Conservation (phyloP, 2,797 vertebrate species). For the Okamejei kenojei region DNA sequence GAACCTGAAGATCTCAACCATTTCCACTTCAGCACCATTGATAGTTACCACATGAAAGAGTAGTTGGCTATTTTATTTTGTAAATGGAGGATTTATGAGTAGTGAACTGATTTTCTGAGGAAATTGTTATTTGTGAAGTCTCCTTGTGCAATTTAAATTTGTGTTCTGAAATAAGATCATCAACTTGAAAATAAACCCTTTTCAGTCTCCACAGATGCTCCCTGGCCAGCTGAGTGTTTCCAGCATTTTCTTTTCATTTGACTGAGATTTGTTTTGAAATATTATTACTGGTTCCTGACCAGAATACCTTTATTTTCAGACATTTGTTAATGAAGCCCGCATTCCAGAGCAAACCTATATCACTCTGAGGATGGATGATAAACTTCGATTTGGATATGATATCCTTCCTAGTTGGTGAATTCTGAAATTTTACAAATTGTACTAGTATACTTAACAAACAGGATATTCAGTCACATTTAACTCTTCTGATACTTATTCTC, state of each 20-base stretch:
- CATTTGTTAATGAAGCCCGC: constrained; percentile 93
- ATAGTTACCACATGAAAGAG: no score
- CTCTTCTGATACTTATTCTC: not conserved
- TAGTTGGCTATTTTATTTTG: no score
- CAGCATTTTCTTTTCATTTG: no score
- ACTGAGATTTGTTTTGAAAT: not conserved
- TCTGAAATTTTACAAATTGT: constrained; percentile 4
- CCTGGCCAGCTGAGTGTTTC: not conserved
- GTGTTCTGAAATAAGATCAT: no score
- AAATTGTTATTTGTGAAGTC: no score
- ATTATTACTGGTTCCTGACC: constrained; percentile 32
- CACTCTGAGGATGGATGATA: constrained; percentile 93
- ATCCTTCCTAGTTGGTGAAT: constrained; percentile 71
- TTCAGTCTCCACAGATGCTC: not conserved
- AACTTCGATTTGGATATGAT: constrained; percentile 98
- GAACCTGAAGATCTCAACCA: no score
- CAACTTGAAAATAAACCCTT: no score
- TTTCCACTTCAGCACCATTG: no score
- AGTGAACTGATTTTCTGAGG: no score
- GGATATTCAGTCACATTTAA: not conserved
- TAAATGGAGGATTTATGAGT: no score
- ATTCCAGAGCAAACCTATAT: constrained; percentile 97
- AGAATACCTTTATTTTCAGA: constrained; percentile 60
- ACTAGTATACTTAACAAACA: not conserved
- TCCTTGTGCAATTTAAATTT: no score